phyloP scores from a whole-genome alignment of 2,797 vertebrate genomes.

The Perodicticus potto region DNA sequence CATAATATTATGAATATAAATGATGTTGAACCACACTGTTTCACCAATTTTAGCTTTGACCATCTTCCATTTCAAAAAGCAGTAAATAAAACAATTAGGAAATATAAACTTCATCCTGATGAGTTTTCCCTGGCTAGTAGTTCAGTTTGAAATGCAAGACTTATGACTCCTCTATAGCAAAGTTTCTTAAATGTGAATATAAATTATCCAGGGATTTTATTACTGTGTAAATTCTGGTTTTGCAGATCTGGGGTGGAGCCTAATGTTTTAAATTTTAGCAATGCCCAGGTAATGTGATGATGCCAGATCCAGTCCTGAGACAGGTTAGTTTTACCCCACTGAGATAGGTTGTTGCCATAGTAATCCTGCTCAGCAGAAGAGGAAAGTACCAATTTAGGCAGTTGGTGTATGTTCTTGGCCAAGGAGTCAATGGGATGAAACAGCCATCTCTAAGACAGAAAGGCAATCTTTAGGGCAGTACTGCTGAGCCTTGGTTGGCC shows the following conservation, averaged over 20 bases:
- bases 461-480: not conserved
- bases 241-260: not conserved
- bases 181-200: not conserved
- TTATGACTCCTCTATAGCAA: not conserved
- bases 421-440: not conserved
- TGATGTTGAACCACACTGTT: not conserved
- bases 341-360: not conserved
- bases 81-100: not conserved
- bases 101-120: not conserved
- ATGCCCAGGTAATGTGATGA: not conserved
- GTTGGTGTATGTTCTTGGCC: not conserved
- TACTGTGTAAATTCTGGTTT: not conserved
- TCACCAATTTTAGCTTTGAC: not conserved
- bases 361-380: not conserved
- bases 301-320: not conserved
- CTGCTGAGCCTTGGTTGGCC: not conserved
- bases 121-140: not conserved
- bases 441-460: not conserved
- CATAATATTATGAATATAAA: not conserved
- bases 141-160: not conserved
- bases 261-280: slow-evolving; percentile 8
- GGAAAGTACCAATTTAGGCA: not conserved
- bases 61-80: not conserved
- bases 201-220: not conserved
- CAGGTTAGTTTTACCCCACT: not conserved